phyloP scores from a whole-genome alignment of 2,113 vertebrate species.

The Antechinus flavipes region DNA sequence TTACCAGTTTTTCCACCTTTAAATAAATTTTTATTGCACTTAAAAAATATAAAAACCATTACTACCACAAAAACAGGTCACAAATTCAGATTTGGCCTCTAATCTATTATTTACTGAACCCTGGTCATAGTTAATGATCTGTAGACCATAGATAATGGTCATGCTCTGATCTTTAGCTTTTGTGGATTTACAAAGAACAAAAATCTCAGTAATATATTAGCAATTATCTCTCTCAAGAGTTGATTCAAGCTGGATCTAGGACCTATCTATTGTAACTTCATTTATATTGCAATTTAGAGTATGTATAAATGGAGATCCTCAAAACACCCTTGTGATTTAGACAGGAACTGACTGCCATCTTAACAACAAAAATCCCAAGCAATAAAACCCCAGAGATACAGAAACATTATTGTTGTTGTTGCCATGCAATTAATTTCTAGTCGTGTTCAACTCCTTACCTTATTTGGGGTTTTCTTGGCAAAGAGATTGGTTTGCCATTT shows the following conservation, averaged over 20 bases:
- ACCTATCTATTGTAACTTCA: neutral
- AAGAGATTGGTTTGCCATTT: neutral
- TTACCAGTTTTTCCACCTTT: neutral
- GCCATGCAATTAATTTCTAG: neutral
- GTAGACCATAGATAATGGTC: too few species aligned
- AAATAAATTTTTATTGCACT: neutral
- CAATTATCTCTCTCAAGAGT: neutral
- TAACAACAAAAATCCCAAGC: neutral
- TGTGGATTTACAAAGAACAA: neutral
- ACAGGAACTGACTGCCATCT: neutral
- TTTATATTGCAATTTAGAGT: neutral
- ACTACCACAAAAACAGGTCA: neutral
- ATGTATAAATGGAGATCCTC: neutral
- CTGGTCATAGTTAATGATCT: neutral
- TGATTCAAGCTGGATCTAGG: neutral
- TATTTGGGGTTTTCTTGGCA: neutral
- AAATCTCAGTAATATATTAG: neutral
- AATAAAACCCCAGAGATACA: too few species aligned
- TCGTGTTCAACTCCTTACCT: neutral
- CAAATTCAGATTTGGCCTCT: neutral
- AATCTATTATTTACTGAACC: neutral
- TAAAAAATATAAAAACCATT: neutral
- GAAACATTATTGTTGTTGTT: too few species aligned
- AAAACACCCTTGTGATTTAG: neutral
- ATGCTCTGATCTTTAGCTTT: neutral